Evolutionary conservation across 2,888 invertebrate species (phyloP), one percentile per base, ranked within the genome.

Genomic region (Eupeodes luniger): DNA sequence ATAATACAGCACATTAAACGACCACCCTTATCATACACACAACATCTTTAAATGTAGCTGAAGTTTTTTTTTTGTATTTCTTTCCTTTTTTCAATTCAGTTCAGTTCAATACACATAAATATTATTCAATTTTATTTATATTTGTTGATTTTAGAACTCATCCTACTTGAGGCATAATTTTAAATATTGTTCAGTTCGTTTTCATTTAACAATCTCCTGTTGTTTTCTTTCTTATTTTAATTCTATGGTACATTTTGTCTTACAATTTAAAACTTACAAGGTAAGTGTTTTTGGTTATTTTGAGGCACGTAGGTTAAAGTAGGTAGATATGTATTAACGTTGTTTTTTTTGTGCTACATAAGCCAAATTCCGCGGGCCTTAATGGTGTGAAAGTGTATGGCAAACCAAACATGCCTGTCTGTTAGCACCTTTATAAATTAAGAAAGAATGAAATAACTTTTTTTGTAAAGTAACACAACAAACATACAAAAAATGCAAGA

Each of bases 261-360:
- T 77, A 74, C 74, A 61, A 53, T 69, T 85, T 78, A 51, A 81
- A 81, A 82, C 78, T 79, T 76, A 64, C 53, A 53, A 62, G 57
- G 64, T 82, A 86, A 86, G 78, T 75, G 86, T 62, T 82, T 82
- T 75, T 72, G 75, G 57, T 83, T 83, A 87, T 83, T 83, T 79
- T 19, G 55, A 66, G 83, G 72, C 86, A 87, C 83, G 86, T 87
- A 83, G n/a, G 40, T 40, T 40, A 40, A 40, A 9, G 5, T 40
- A 40, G 5, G 40, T 40, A 5, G 5, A 40, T 40, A 5, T 40
- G 4, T 40, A 40, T 6, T 34, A 27, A 27, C 27, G 27, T 27
- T 34, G 9, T 16, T 53, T 70, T 47, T 70, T 70, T 69, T 74
- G 64, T 62, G 47, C 49, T 75, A 55, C 12, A 67, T 61, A 55